These are phyloP conservation scores for Dysdera silvatica DNA, from an alignment of 1,140 invertebrate genomes.

Conservation along the genomic window DNA sequence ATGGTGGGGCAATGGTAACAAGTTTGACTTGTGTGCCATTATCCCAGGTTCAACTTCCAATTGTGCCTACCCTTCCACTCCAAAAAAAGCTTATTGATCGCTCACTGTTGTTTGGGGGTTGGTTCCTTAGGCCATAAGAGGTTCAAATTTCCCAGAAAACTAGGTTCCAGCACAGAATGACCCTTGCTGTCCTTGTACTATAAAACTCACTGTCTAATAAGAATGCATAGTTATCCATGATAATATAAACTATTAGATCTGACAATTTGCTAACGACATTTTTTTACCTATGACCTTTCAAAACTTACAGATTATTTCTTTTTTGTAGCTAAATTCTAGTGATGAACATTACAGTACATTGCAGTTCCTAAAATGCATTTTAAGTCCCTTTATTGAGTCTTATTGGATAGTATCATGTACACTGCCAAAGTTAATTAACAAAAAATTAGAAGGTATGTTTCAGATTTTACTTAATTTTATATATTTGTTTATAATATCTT, in stretches of 20 bases:
- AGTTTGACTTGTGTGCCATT: no score
- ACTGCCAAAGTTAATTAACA: constrained; percentile 50
- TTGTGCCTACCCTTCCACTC: no score
- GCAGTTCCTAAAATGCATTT: constrained; percentile 44
- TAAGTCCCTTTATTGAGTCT: constrained; percentile 62
- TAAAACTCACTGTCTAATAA: not conserved
- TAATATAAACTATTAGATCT: not conserved
- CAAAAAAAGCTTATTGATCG: no score
- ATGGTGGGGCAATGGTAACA: no score
- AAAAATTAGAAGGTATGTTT: constrained; percentile 39
- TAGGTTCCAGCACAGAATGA: no score
- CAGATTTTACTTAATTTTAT: not conserved
- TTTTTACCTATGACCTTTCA: not conserved
- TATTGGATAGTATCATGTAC: constrained; percentile 58
- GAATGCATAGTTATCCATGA: not conserved
- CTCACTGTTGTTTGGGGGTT: no score
- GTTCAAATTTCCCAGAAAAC: no score
- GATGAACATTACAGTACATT: constrained; percentile 31
- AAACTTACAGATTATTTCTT: no score
- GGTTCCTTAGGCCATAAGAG: no score
- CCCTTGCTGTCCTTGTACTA: constrained; percentile 5
- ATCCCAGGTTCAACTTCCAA: no score
- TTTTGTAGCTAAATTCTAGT: constrained; percentile 3
- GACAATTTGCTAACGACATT: constrained; percentile 1
- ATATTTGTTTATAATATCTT: not conserved